Percentiles rank a stretch among this genome's conserved stretches.
These are phyloP conservation scores for Gallirallus australis DNA, from an alignment of 2,797 vertebrate genomes.

Conservation along the genomic window DNA sequence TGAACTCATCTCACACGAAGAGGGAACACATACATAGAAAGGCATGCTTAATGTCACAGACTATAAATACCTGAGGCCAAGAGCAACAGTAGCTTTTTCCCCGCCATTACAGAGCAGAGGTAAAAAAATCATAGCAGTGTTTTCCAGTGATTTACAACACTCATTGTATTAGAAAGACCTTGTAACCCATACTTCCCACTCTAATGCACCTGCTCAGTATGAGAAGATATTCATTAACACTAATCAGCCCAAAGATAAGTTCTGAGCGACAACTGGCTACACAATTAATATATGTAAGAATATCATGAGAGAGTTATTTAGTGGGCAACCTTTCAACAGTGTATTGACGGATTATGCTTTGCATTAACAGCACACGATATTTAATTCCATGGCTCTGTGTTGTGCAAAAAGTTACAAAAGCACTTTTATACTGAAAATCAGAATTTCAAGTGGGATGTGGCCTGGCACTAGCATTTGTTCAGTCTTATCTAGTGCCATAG, in stretches of 20 bases:
- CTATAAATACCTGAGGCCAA: neutral
- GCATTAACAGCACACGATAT: neutral
- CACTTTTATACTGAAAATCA: neutral
- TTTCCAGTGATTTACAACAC: conserved; percentile 34
- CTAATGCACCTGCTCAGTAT: neutral
- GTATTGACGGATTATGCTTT: neutral
- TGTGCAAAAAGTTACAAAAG: neutral
- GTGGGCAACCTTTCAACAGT: neutral
- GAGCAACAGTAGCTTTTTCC: neutral
- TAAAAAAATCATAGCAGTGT: neutral
- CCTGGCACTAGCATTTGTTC: neutral
- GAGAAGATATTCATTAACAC: neutral
- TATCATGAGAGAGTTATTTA: neutral
- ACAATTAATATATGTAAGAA: neutral
- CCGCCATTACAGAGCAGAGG: neutral
- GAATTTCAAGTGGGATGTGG: neutral
- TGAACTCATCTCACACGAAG: neutral
- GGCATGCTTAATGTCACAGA: neutral
- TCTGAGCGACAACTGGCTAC: neutral
- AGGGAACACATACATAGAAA: neutral
- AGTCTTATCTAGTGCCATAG: neutral
- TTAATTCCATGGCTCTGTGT: neutral
- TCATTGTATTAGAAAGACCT: conserved; percentile 26
- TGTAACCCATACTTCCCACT: neutral
- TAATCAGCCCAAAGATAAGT: neutral